Evolutionary conservation across 2,113 vertebrate species (phyloP).

Genomic region (Catharus minimus): DNA sequence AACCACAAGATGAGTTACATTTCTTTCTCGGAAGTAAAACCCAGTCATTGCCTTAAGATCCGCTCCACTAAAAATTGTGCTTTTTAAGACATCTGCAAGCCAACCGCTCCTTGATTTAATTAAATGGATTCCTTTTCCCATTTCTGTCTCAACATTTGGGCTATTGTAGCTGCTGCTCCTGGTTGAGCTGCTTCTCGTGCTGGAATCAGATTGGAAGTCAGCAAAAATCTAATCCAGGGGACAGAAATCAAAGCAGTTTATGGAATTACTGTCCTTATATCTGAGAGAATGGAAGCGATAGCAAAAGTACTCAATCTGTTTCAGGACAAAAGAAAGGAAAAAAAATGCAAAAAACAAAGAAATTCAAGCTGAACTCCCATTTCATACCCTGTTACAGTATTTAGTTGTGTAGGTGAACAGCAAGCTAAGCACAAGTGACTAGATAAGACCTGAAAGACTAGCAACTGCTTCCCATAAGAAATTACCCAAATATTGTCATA

Average conservation of each 20-base stretch:
- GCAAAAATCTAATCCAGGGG: background rate
- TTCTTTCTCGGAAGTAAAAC: background rate
- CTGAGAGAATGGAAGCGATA: background rate
- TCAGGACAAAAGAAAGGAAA: background rate
- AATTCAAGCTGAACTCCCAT: background rate
- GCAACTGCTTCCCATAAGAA: background rate
- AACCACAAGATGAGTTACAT: background rate
- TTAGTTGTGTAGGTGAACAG: background rate
- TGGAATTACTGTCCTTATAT: background rate
- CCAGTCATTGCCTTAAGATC: background rate
- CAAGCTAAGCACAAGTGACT: background rate
- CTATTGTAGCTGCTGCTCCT: background rate
- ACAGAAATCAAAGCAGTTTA: constrained; percentile 10
- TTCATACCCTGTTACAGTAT: background rate
- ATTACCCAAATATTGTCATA: background rate
- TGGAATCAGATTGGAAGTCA: background rate
- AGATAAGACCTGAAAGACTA: background rate
- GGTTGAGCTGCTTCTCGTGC: background rate
- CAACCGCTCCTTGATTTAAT: background rate
- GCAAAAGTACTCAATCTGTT: background rate
- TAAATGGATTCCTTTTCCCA: background rate
- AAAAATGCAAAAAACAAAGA: background rate
- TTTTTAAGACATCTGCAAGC: background rate
- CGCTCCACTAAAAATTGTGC: background rate
- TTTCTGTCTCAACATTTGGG: background rate